These are phyloP conservation scores for Thaumatotibia leucotreta DNA, from an alignment of 1,140 invertebrate genomes.

Conservation along the genomic window DNA sequence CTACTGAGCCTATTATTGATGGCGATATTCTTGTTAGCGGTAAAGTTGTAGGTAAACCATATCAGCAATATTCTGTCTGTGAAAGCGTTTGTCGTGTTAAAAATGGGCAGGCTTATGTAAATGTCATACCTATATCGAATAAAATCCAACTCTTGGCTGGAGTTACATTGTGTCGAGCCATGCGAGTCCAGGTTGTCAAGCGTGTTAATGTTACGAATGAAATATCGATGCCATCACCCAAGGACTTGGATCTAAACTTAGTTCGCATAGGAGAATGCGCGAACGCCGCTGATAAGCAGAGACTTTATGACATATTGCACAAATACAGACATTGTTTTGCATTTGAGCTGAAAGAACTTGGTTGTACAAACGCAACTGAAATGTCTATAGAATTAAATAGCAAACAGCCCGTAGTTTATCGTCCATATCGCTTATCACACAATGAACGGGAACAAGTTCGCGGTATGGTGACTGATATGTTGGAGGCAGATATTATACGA, in stretches of 20 bases:
- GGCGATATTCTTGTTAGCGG: not conserved
- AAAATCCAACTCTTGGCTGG: not conserved
- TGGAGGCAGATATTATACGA: not conserved
- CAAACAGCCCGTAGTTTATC: slow-evolving; percentile 23
- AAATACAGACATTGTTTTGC: slow-evolving; percentile 28
- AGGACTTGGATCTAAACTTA: not conserved
- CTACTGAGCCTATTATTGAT: not conserved
- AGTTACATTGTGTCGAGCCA: not conserved
- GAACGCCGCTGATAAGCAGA: not conserved
- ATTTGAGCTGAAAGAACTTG: slow-evolving; percentile 21
- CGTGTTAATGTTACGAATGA: not conserved
- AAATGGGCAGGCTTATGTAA: not conserved
- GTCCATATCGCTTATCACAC: slow-evolving; percentile 24
- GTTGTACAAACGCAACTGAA: slow-evolving; percentile 15
- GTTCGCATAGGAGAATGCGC: not conserved
- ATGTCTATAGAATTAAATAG: slow-evolving; percentile 26
- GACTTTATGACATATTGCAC: slow-evolving; percentile 7
- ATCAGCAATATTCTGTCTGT: not conserved
- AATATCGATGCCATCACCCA: not conserved
- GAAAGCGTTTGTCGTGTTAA: not conserved
- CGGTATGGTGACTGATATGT: not conserved
- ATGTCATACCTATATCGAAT: not conserved
- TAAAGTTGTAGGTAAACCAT: not conserved
- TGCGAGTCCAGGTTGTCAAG: not conserved
- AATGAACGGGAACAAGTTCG: slow-evolving; percentile 18